Evolutionary conservation across 2,888 invertebrate species (phyloP).

Genomic region (Nemurella pictetii): DNA sequence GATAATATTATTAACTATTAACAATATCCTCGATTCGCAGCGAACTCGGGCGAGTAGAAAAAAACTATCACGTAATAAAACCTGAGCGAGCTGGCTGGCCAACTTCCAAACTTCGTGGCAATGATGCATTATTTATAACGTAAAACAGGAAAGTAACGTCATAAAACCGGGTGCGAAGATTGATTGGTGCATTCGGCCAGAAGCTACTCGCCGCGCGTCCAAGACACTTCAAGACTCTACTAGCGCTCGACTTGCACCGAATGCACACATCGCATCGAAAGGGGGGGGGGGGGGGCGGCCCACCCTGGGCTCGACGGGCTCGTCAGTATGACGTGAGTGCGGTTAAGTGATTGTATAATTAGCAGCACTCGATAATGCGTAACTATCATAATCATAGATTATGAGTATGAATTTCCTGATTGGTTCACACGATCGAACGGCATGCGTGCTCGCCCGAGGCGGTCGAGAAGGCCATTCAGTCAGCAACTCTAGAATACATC

Average conservation of each 20-base stretch:
- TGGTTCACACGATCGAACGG: slow-evolving; percentile 12
- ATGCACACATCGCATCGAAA: neutral
- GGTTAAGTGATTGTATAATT: slow-evolving; percentile 28
- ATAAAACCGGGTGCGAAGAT: slow-evolving; percentile 7
- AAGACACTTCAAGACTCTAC: too few relatives aligned
- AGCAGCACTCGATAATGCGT: slow-evolving; percentile 24
- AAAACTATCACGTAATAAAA: neutral
- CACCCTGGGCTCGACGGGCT: neutral
- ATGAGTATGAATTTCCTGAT: slow-evolving; percentile 8
- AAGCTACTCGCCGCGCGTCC: neutral
- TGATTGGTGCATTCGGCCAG: slow-evolving; percentile 5
- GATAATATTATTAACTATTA: neutral
- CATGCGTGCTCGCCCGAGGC: slow-evolving; percentile 22
- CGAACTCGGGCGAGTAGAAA: neutral
- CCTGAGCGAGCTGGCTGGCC: neutral
- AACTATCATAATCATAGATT: slow-evolving; percentile 14
- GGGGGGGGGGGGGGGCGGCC: neutral
- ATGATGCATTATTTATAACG: slow-evolving; percentile 1
- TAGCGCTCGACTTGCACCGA: neutral
- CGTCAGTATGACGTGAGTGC: neutral
- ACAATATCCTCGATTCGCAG: neutral
- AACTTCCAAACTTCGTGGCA: slow-evolving; percentile 5
- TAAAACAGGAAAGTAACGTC: slow-evolving; percentile 17
- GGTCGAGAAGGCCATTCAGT: slow-evolving; percentile 5
- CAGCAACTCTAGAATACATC: neutral